These are phyloP conservation scores for Torymus tubicola DNA, from an alignment of 2,888 invertebrate genomes.

Conservation along the genomic window DNA sequence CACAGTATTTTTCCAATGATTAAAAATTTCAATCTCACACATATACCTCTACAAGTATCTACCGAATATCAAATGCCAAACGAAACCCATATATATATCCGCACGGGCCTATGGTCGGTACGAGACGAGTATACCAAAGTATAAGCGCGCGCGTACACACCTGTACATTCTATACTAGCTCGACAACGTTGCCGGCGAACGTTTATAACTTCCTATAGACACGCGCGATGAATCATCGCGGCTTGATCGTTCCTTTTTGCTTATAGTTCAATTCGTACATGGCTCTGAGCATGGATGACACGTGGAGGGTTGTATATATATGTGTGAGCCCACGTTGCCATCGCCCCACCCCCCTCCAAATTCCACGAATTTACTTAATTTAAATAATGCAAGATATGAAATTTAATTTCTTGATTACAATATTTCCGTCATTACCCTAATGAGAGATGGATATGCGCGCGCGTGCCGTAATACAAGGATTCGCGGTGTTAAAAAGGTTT, in stretches of 20 bases:
- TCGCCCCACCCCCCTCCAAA: not conserved
- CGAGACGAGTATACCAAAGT: slow-evolving; percentile 19
- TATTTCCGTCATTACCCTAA: slow-evolving; percentile 25
- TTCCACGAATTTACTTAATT: slow-evolving; percentile 35
- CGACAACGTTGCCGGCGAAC: not conserved
- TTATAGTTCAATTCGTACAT: slow-evolving; percentile 14
- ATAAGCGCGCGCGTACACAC: not conserved
- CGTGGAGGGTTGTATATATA: too few species aligned
- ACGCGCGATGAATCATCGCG: slow-evolving; percentile 40
- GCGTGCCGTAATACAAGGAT: not conserved
- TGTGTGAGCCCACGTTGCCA: too few species aligned
- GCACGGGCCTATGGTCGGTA: not conserved
- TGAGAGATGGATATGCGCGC: not conserved
- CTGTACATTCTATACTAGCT: slow-evolving; percentile 31
- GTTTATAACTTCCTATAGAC: slow-evolving; percentile 26
- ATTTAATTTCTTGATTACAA: slow-evolving; percentile 45
- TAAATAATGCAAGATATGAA: slow-evolving; percentile 45
- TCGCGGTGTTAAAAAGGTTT: not conserved
- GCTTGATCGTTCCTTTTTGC: not conserved
- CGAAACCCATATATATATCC: not conserved
- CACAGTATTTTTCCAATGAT: not conserved
- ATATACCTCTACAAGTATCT: not conserved
- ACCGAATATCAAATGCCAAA: too few species aligned
- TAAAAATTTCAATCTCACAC: slow-evolving; percentile 3
- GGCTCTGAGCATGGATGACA: not conserved